Evolutionary conservation across 1,140 invertebrate species (phyloP), one percentile per base, ranked within the genome.

Genomic region (Penaeus japonicus): DNA sequence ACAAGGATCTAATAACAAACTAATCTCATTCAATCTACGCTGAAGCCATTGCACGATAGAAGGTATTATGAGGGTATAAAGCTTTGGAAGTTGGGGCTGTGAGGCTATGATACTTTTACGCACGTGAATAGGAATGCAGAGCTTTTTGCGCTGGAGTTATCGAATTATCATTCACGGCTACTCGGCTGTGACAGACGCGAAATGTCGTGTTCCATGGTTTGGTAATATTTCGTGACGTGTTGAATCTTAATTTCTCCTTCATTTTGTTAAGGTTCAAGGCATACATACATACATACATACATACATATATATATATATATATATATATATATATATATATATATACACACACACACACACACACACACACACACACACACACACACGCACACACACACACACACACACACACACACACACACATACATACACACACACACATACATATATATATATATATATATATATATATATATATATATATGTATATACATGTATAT

Each of bases 311-410:
- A 73, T 30, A 73, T 30, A 73, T 30, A 73, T 30, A 73, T 30
- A 73, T 30, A 73, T 30, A 73, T 30, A 73, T 30, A 73, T 30
- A 73, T 30, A 73, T 30, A 73, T 30, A 73, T 22, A 73, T 30
- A 73, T 30, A 73, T 30, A 73, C 65, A 73, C 65, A 73, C 65
- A 73, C 65, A 73, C 65, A 73, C 65, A 73, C 65, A 73, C 65
- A 73, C 65, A 73, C 65, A 73, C 65, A 73, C 65, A 73, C 65
- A 73, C 65, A 73, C 65, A 73, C 65, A 73, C 65, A 73, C 65
- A 73, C 65, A 73, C 65, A 73, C 65, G 32, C 65, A 73, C 65
- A 73, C 65, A 73, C 65, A 73, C 65, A 73, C 65, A 73, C 65
- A 73, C 65, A 73, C 65, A 73, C 65, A 73, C 65, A 73, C 65